Base-by-base conservation (phyloP, 2,113 vertebrate species). In the Paradoxurus hermaphroditus region DNA sequence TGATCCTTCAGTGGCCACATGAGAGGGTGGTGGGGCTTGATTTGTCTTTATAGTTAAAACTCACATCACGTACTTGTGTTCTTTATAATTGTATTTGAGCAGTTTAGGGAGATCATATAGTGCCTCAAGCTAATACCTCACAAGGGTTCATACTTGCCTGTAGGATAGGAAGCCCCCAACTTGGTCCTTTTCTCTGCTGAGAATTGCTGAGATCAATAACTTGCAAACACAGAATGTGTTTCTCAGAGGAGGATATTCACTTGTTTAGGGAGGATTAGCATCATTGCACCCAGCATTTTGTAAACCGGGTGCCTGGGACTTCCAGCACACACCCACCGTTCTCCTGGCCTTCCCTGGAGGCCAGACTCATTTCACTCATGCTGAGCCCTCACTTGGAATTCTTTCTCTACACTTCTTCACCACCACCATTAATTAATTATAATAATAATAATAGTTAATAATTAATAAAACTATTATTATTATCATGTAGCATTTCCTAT, bases 11-110 rank as follows among this genome's bases (percentile, higher is more conserved):
- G 85, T 59, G 72, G 73, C 77, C 90, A 85, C 56, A 29, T 0
- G 19, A 87, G 92, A 92, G 18, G 12, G 46, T 10, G 31, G 39
- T 44, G 39, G 36, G 41, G 25, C 23, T 84, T 88, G 53, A 85
- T 95, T 94, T 95, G 72, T 41, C 93, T 89, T 73, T 36, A 18
- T 23, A 77, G 7, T 86, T n/a, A 98, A 96, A 91, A 92, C 29
- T 14, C 7, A 87, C 79, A 77, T 41, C 34, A 92, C 2, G 7
- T 7, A 1, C 1, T 11, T 88, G 15, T 31, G 14, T 65, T 79
- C 81, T 86, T 88, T 81, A 86, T 53, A 84, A 86, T 29, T 56
- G 78, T 23, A 87, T 56, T 78, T 86, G 18, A 59, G 46, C 65
- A 86, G n/a, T 41, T 97, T 84, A 86, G 41, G 4, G 65, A 88